Conservation (phyloP, 2,113 vertebrate species). For the Phasianus colchicus region DNA sequence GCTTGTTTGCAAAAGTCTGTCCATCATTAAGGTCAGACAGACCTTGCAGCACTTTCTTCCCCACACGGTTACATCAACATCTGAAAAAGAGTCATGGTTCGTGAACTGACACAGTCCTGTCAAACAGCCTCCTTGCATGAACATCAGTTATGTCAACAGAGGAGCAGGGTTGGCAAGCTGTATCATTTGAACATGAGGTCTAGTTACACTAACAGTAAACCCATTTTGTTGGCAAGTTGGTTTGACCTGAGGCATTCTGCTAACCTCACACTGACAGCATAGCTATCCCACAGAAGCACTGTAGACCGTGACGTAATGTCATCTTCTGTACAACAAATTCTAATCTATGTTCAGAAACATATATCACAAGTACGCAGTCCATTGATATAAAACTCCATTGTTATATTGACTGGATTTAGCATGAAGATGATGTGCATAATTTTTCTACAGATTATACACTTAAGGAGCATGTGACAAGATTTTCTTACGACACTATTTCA, state of each 20-base stretch:
- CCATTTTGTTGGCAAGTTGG: background rate
- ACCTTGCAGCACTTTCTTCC: background rate
- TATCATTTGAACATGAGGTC: constrained; percentile 37
- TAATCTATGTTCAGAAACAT: background rate
- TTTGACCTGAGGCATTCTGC: constrained; percentile 41
- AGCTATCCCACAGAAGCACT: background rate
- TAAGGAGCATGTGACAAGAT: background rate
- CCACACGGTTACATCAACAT: background rate
- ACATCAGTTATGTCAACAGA: constrained; percentile 19
- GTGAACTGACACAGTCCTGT: background rate
- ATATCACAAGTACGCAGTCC: background rate
- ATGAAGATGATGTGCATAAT: background rate
- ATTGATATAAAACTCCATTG: background rate
- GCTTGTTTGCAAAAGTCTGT: constrained; percentile 7
- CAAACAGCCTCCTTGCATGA: background rate
- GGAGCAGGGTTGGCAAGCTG: background rate
- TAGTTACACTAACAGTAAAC: constrained; percentile 18
- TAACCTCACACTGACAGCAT: background rate
- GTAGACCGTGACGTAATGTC: background rate
- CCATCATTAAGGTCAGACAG: constrained; percentile 24
- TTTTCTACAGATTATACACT: background rate
- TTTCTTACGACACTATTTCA: background rate
- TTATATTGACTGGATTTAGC: background rate
- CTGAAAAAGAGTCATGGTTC: background rate
- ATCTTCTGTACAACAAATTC: background rate